phyloP scores from a whole-genome alignment of 2,888 invertebrate genomes.

The Drosophila cognata region DNA sequence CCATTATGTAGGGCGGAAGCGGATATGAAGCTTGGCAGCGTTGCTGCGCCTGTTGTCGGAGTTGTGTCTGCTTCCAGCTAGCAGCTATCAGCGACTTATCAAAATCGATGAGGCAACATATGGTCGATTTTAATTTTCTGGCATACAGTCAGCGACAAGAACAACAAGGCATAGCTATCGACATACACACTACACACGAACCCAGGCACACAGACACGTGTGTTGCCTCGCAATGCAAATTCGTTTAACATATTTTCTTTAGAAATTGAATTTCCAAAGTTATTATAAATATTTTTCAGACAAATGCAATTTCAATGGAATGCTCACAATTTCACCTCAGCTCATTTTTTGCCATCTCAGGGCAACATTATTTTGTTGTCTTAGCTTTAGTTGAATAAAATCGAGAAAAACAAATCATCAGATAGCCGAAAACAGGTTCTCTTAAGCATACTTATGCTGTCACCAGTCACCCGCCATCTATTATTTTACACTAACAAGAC shows the following conservation, averaged over 20 bases:
- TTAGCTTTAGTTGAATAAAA: constrained; percentile 7
- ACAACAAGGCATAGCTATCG: constrained; percentile 38
- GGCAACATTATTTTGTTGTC: constrained; percentile 17
- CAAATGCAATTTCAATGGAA: constrained; percentile 76
- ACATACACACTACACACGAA: constrained; percentile 29
- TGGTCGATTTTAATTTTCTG: constrained; percentile 78
- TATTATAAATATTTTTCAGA: constrained; percentile 75
- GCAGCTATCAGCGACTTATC: constrained; percentile 66
- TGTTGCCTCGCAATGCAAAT: constrained; percentile 46
- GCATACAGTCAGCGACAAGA: constrained; percentile 38
- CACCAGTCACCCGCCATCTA: constrained; percentile 31
- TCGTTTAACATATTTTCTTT: constrained; percentile 79
- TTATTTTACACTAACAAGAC: constrained; percentile 76
- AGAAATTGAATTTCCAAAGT: constrained; percentile 78
- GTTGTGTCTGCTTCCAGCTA: constrained; percentile 18
- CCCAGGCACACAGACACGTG: constrained; percentile 1
- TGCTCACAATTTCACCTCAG: constrained; percentile 46
- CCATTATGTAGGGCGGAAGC: constrained; percentile 75
- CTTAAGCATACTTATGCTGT: constrained; percentile 14
- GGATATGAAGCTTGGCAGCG: constrained; percentile 71
- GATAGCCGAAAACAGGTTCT: constrained; percentile 32
- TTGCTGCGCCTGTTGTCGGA: constrained; percentile 31
- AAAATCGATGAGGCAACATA: constrained; percentile 81
- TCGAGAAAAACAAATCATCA: constrained; percentile 38
- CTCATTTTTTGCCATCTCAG: constrained; percentile 25